Percentiles rank a stretch among this genome's conserved stretches.
These are phyloP conservation scores for Leucophenga maculata DNA, from an alignment of 2,888 invertebrate genomes.

Conservation along the genomic window DNA sequence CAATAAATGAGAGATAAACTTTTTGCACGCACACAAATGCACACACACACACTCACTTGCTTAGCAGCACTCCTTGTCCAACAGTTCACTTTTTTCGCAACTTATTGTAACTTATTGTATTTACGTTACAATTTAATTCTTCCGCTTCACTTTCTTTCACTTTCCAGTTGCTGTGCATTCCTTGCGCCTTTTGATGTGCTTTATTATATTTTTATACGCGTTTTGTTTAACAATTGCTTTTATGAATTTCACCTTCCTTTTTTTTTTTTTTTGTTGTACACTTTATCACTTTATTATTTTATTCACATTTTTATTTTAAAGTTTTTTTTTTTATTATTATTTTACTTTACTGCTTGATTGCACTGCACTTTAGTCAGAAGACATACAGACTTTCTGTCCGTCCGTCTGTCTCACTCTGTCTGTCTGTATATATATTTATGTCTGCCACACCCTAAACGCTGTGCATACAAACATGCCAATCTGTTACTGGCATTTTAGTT, in stretches of 20 bases:
- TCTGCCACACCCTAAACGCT: background rate
- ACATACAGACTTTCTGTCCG: background rate
- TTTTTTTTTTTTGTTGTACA: background rate
- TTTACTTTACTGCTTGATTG: background rate
- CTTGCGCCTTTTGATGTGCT: constrained; percentile 7
- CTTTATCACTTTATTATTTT: no score
- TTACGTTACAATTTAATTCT: constrained; percentile 7
- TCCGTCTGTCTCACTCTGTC: background rate
- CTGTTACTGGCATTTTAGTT: constrained; percentile 7
- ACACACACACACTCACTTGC: no score
- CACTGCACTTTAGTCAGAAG: no score
- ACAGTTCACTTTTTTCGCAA: background rate
- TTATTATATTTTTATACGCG: constrained; percentile 8
- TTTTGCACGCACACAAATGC: no score
- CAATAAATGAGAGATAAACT: no score
- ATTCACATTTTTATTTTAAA: no score
- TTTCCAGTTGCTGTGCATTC: no score
- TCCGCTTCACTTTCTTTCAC: background rate
- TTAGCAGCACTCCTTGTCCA: no score
- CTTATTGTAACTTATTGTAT: background rate
- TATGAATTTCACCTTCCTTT: background rate
- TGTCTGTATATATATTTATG: background rate
- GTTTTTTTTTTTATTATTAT: background rate
- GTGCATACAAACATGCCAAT: no score
- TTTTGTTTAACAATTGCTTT: background rate